Evolutionary conservation across 2,113 vertebrate genomes (phyloP), one percentile per base, ranked within the genome.

Genomic region (Corythaixoides concolor): DNA sequence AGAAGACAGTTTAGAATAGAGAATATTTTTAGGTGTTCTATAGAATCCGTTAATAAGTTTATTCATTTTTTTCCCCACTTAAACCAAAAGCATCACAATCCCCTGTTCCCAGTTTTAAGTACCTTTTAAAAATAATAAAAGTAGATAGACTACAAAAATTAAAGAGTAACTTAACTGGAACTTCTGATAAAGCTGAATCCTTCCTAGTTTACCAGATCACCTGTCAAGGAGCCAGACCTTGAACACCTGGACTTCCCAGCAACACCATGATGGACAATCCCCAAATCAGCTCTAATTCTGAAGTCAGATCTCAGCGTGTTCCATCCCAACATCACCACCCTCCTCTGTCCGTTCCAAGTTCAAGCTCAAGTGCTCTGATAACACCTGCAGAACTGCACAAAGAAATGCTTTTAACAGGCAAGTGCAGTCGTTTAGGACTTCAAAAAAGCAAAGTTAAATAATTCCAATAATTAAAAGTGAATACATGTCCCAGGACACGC

Each of bases 1-100:
- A 50, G 79, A 92, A 85, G 69, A 75, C 27, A 50, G 60, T 86
- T 96, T 78, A 89, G 86, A 90, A 88, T 18, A 58, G 45, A 77
- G 41, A 89, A 19, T 89, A 92, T 91, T 95, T 92, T 95, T 93
- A 89, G 32, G 27, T 50, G 20, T 39, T 93, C 67, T 89, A 80
- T 91, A 95, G 89, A 76, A 95, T 91, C 80, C 78, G 37, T 78
- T 47, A 89, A 84, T 84, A 94, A 85, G 78, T 66, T 45, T 75
- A 79, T 69, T 93, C 14, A 45, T 33, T 92, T 82, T 74, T 77
- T 70, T 21, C 28, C 50, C 11, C 32, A 73, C 70, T 93, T 91
- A 91, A 91, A 95, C 80, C 64, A 90, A 66, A 89, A 85, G 37
- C 24, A 3, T 60, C 58, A 69, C 17, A 77, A 53, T 28, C 15